Conservation (phyloP, 2,888 invertebrate species). For the Hyposoter didymator region DNA sequence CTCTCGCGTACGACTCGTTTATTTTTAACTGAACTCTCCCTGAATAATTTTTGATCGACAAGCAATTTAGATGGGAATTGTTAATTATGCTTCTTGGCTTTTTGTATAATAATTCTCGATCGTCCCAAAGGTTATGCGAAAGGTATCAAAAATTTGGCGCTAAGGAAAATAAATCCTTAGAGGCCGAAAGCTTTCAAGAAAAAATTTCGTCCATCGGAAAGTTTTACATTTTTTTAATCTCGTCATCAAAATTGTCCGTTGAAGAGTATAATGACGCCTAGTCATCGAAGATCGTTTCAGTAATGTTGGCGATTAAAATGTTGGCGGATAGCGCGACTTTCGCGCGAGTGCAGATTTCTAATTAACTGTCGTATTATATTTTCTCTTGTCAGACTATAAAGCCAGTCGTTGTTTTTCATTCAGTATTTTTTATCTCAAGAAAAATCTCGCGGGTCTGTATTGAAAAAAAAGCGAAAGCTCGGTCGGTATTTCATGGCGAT, state of each 20-base stretch:
- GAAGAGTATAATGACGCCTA: neutral
- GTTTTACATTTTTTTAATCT: neutral
- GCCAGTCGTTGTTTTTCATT: neutral
- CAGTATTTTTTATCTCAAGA: slow-evolving; percentile 31
- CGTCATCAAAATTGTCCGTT: neutral
- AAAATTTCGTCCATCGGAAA: neutral
- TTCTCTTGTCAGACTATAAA: neutral
- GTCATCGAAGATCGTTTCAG: slow-evolving; percentile 38
- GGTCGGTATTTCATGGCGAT: neutral
- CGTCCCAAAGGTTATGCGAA: neutral
- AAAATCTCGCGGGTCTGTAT: neutral
- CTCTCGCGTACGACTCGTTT: neutral
- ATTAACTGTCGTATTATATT: slow-evolving; percentile 27
- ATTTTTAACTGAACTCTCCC: neutral
- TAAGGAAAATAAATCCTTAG: neutral
- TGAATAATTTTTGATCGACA: neutral
- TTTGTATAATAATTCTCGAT: neutral
- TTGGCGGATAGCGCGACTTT: slow-evolving; percentile 35
- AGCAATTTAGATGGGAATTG: neutral
- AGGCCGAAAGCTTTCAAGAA: neutral
- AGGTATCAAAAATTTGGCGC: neutral
- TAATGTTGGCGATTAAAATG: slow-evolving; percentile 31
- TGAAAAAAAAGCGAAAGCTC: neutral
- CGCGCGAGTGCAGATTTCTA: slow-evolving; percentile 53
- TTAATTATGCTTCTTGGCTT: neutral